Base-by-base conservation (phyloP, 2,797 vertebrate species). In the Lycodopsis pacificus region DNA sequence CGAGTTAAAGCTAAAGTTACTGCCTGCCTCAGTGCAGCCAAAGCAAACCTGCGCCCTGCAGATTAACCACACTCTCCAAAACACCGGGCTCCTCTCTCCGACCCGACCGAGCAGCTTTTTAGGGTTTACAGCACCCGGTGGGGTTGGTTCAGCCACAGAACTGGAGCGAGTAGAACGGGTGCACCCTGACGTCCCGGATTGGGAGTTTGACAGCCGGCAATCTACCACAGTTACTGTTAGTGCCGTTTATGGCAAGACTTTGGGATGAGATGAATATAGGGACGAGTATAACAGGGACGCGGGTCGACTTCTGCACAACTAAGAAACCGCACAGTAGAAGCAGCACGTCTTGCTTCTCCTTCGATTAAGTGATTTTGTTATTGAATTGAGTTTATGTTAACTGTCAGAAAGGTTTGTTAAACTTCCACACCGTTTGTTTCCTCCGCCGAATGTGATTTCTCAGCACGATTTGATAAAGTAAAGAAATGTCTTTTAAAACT, bases 1-100 rank as follows among this genome's bases (percentile, higher is more conserved):
- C 63, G 77, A 85, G 86, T 92, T 83, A 63, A 65, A 88, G 82
- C 77, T 92, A 71, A 14, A n/a, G 79, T 90, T 92, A 83, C 88
- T 67, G 65, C 42, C 72, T 44, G 76, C 86, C 72, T 62, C 53
- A 3, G 54, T 25, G 59, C 53, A 80, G 83, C 81, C 85, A 84
- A 87, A 80, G 68, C 86, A 85, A 84, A 87, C 78, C 85, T 81
- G 79, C n/a, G 25, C 74, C 63, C 30, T 68, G 67, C 77, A 82
- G 68, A 84, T 88, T 82, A 79, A 82, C 83, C 85, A 65, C 81
- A 78, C 49, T 74, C 70, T 68, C 66, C 54, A 51, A 73, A 84
- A 81, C 76, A 80, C 77, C 56, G 30, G 15, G 59, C 44, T 77
- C 69, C 40, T 68, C 83, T 78, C 81, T 79, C 59, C 30, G 40